These are phyloP conservation scores for Cyprinodon brontotheroides DNA, from an alignment of 2,113 vertebrate genomes.

Conservation along the genomic window DNA sequence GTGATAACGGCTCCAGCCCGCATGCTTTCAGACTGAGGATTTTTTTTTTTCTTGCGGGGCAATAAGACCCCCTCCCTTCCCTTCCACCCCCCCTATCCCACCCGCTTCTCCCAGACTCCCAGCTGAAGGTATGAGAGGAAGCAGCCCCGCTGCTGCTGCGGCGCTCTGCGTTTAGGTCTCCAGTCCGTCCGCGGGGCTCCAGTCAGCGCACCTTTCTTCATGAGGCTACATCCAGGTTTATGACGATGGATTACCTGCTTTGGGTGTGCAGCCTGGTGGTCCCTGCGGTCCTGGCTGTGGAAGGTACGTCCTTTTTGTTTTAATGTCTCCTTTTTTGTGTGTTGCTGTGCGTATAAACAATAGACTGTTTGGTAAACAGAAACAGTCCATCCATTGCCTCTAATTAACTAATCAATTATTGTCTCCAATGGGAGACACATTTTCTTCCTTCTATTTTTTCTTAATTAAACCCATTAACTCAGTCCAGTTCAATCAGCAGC, in stretches of 20 bases:
- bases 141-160: slow-evolving; percentile 59
- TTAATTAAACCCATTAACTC: slow-evolving; percentile 44
- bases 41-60: background rate
- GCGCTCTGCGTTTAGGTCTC: slow-evolving; percentile 56
- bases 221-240: slow-evolving; percentile 77
- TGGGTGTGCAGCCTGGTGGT: slow-evolving; percentile 81
- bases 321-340: slow-evolving; percentile 6
- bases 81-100: background rate
- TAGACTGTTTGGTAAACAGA: slow-evolving; percentile 23
- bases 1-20: slow-evolving; percentile 34
- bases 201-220: slow-evolving; percentile 71
- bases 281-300: slow-evolving; percentile 78
- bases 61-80: slow-evolving; percentile 16
- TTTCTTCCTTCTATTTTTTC: slow-evolving; percentile 23
- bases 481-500: slow-evolving; percentile 23
- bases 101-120: too few relatives aligned
- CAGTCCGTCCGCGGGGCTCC: slow-evolving; percentile 49
- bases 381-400: slow-evolving; percentile 1
- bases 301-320: slow-evolving; percentile 69
- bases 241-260: slow-evolving; percentile 85
- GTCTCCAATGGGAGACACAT: slow-evolving; percentile 3
- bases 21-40: background rate
- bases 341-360: slow-evolving; percentile 40
- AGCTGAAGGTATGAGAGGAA: slow-evolving; percentile 56
- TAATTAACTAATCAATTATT: slow-evolving; percentile 19